Evolutionary conservation across 2,888 invertebrate species (phyloP).

Genomic region (Molanna angustata): DNA sequence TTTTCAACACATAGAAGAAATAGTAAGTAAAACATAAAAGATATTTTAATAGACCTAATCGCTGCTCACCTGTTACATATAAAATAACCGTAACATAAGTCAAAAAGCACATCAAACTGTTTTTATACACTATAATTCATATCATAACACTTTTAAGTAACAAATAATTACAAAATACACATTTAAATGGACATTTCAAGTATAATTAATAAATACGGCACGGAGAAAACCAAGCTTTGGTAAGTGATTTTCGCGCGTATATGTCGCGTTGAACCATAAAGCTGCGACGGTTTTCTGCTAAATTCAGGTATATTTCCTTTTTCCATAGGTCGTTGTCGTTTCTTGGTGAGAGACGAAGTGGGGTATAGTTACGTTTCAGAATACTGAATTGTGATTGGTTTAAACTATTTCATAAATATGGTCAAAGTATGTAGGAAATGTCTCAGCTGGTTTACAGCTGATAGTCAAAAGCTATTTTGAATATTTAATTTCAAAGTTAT

Average conservation of each 20-base stretch:
- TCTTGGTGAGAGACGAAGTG: slow-evolving; percentile 34
- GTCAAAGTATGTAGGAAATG: slow-evolving; percentile 13
- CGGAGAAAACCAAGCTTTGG: slow-evolving; percentile 17
- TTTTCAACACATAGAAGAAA: too few relatives aligned
- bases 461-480: too few relatives aligned
- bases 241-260: slow-evolving; percentile 47
- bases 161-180: neutral
- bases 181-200: neutral
- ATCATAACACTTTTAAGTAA: too few relatives aligned
- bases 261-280: slow-evolving; percentile 54
- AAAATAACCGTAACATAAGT: too few relatives aligned
- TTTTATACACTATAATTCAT: too few relatives aligned
- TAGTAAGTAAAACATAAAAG: too few relatives aligned
- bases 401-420: slow-evolving; percentile 6
- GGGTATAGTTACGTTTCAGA: slow-evolving; percentile 37
- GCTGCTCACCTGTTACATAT: too few relatives aligned
- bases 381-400: neutral
- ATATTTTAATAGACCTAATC: neutral
- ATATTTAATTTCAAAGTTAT: too few relatives aligned
- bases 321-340: slow-evolving; percentile 43
- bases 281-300: slow-evolving; percentile 37
- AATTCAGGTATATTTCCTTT: slow-evolving; percentile 54
- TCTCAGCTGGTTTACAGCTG: slow-evolving; percentile 24
- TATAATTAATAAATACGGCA: neutral
- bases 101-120: too few relatives aligned